A percentile compares a stretch with the other conserved stretches of the same genome.
Conservation (phyloP, 2,888 invertebrate genomes). For the Fissipunctia ypsillon region DNA sequence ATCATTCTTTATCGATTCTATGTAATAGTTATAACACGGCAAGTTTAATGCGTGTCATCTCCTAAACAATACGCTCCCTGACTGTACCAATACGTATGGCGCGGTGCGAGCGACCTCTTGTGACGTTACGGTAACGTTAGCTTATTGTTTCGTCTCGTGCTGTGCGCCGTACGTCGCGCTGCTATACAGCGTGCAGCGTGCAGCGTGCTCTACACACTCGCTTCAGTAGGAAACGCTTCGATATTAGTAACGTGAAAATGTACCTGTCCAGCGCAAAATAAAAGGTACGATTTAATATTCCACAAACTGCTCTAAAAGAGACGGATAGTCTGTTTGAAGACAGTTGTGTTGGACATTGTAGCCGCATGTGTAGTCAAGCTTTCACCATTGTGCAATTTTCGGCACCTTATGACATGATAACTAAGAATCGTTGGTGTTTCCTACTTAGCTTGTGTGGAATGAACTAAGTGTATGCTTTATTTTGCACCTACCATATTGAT, state of each 20-base stretch:
- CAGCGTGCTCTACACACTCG: no score
- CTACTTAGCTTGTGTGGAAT: neutral
- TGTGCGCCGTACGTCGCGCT: neutral
- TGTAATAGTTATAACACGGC: neutral
- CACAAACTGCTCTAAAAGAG: neutral
- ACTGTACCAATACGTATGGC: no score
- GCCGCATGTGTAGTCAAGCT: neutral
- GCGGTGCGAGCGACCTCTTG: no score
- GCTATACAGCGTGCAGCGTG: no score
- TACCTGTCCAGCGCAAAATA: neutral
- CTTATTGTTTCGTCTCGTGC: neutral
- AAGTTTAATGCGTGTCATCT: neutral
- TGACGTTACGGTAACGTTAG: neutral
- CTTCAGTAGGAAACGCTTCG: constrained; percentile 10
- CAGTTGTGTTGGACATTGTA: neutral
- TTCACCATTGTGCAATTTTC: neutral
- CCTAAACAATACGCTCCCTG: neutral
- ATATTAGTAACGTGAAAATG: neutral
- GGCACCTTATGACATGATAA: neutral
- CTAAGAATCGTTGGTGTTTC: neutral
- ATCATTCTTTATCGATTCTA: neutral
- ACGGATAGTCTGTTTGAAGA: no score
- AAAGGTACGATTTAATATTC: neutral
- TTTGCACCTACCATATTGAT: neutral
- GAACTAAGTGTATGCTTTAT: neutral